Conservation (phyloP, 92 coral and sea anemone genomes). For the Parazoanthus atlanticus region DNA sequence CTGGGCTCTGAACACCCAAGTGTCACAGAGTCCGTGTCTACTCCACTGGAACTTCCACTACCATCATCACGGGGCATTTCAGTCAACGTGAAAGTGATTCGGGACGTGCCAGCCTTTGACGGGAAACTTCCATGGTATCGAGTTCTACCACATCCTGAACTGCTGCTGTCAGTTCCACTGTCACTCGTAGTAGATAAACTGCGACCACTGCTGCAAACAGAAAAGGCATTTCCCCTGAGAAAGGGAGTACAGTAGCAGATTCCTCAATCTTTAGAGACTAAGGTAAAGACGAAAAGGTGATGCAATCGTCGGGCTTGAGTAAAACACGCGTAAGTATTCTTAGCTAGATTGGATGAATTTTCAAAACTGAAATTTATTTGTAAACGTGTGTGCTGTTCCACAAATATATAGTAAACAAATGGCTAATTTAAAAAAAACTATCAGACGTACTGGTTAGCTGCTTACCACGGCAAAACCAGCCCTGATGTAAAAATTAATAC, state of each 20-base stretch:
- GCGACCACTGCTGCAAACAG: constrained; percentile 55
- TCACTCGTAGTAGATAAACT: constrained; percentile 85
- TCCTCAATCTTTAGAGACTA: too few relatives aligned
- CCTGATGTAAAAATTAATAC: neutral
- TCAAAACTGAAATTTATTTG: too few relatives aligned
- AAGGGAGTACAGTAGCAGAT: too few relatives aligned
- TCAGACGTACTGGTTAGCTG: neutral
- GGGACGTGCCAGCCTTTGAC: constrained; percentile 38
- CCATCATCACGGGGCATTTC: constrained; percentile 74
- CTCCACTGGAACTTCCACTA: constrained; percentile 91
- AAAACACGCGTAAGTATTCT: too few relatives aligned
- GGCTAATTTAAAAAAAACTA: too few relatives aligned
- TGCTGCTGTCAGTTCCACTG: constrained; percentile 89
- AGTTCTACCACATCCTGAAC: constrained; percentile 65
- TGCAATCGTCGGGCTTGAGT: too few relatives aligned
- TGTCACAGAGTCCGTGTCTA: constrained; percentile 80
- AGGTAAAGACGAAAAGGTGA: too few relatives aligned
- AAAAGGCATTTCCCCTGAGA: neutral
- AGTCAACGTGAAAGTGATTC: constrained; percentile 44
- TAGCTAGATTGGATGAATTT: too few relatives aligned
- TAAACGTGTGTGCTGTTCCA: too few relatives aligned
- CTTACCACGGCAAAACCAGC: neutral
- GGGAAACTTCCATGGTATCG: constrained; percentile 53
- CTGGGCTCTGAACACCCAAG: constrained; percentile 26
- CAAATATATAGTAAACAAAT: too few relatives aligned